Evolutionary conservation across 2,888 invertebrate genomes (phyloP).

Genomic region (Augiades crinisus): DNA sequence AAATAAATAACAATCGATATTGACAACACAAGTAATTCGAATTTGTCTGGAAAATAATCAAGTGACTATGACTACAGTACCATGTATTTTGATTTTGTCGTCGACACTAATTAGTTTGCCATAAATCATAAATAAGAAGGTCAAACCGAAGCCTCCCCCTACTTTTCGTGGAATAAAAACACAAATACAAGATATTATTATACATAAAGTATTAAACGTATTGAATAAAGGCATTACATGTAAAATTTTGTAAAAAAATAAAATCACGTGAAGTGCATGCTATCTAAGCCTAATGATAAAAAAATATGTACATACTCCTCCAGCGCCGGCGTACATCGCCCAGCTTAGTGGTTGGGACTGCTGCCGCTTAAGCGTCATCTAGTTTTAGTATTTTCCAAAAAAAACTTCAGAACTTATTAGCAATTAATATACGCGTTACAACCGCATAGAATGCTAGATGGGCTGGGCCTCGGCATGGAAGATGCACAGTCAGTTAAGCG

Average conservation of each 20-base stretch:
- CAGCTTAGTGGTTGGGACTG: too few relatives aligned
- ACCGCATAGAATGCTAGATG: too few relatives aligned
- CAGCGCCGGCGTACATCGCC: too few relatives aligned
- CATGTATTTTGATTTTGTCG: not conserved
- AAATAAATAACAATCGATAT: not conserved
- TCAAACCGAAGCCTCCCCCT: too few relatives aligned
- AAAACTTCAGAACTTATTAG: too few relatives aligned
- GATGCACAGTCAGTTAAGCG: too few relatives aligned
- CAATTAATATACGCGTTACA: too few relatives aligned
- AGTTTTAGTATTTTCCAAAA: too few relatives aligned
- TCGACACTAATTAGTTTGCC: too few relatives aligned
- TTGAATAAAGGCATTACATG: not conserved
- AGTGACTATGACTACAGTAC: not conserved
- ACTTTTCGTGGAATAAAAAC: not conserved
- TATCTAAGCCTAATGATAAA: slow-evolving; percentile 11
- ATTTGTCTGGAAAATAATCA: not conserved
- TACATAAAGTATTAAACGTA: not conserved
- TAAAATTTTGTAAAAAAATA: slow-evolving; percentile 18
- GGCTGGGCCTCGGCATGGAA: too few relatives aligned
- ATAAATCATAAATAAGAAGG: not conserved
- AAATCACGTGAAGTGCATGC: slow-evolving; percentile 11
- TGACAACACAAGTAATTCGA: not conserved
- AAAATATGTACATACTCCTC: slow-evolving; percentile 8
- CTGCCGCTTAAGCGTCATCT: too few relatives aligned
- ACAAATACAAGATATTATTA: not conserved